These are phyloP conservation scores for Eira barbara DNA, from an alignment of 2,113 vertebrate genomes.

Conservation along the genomic window DNA sequence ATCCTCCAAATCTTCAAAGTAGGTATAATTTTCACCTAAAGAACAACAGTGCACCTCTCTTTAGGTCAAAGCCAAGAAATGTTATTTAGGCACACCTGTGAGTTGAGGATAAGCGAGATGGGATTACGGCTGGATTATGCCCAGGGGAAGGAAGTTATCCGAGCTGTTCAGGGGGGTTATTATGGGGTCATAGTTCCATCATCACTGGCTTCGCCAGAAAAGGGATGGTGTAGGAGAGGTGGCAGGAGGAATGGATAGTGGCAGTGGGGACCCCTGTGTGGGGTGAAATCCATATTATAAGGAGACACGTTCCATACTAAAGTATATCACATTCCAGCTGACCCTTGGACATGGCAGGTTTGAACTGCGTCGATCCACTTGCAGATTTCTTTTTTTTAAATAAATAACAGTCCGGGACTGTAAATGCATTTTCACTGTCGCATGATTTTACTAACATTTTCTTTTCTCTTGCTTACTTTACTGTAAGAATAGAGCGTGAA, in stretches of 20 bases:
- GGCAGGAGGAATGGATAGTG: fast-evolving
- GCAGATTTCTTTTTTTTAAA: background rate
- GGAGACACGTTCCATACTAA: background rate
- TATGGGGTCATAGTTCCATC: background rate
- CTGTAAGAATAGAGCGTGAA: background rate
- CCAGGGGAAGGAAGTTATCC: background rate
- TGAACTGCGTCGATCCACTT: background rate
- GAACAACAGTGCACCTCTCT: background rate
- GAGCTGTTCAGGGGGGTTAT: background rate
- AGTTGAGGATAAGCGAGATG: background rate
- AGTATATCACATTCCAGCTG: background rate
- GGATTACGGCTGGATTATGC: background rate
- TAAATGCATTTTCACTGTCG: background rate
- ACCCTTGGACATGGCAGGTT: background rate
- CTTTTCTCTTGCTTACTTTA: background rate
- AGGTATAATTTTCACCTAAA: background rate
- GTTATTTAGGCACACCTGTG: background rate
- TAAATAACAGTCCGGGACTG: background rate
- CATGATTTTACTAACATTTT: background rate
- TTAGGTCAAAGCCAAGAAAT: background rate
- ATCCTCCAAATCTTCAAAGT: background rate
- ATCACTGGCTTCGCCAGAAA: background rate
- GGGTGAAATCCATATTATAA: fast-evolving
- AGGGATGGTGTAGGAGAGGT: background rate
- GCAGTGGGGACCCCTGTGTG: no score